These are phyloP conservation scores for Ellobium chinense DNA, from an alignment of 2,888 invertebrate species.

Conservation along the genomic window DNA sequence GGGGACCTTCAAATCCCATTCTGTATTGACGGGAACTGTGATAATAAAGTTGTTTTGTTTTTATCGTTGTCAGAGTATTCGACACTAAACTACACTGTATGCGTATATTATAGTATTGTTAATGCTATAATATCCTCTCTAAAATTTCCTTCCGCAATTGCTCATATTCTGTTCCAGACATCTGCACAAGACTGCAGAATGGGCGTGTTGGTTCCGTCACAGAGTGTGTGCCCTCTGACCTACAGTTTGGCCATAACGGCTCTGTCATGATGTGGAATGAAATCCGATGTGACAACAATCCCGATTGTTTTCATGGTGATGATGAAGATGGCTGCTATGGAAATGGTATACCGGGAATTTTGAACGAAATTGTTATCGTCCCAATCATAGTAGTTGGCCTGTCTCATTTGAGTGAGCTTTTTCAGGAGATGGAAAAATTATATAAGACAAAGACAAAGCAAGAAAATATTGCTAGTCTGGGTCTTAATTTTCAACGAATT, in stretches of 20 bases:
- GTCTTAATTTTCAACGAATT: too few relatives aligned
- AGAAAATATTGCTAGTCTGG: too few relatives aligned
- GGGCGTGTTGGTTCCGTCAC: constrained; percentile 41
- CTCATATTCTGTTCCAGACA: constrained; percentile 45
- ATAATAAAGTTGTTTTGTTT: too few relatives aligned
- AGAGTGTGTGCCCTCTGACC: constrained; percentile 50
- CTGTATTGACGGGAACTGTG: too few relatives aligned
- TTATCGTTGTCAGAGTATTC: too few relatives aligned
- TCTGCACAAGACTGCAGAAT: constrained; percentile 46
- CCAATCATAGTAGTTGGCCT: neutral
- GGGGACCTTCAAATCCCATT: too few relatives aligned
- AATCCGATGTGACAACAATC: constrained; percentile 47
- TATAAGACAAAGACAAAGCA: neutral
- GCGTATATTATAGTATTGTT: too few relatives aligned
- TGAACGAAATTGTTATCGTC: neutral
- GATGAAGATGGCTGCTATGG: constrained; percentile 44
- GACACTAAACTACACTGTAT: too few relatives aligned
- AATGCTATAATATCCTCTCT: too few relatives aligned
- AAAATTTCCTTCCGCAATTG: too few relatives aligned
- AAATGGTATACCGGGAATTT: neutral
- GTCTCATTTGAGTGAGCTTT: too few relatives aligned
- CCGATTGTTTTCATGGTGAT: constrained; percentile 47
- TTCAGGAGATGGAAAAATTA: neutral
- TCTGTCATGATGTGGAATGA: constrained; percentile 53
- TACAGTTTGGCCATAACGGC: constrained; percentile 33